These are phyloP conservation scores for Ifrita kowaldi DNA, from an alignment of 2,113 vertebrate species.

Conservation along the genomic window DNA sequence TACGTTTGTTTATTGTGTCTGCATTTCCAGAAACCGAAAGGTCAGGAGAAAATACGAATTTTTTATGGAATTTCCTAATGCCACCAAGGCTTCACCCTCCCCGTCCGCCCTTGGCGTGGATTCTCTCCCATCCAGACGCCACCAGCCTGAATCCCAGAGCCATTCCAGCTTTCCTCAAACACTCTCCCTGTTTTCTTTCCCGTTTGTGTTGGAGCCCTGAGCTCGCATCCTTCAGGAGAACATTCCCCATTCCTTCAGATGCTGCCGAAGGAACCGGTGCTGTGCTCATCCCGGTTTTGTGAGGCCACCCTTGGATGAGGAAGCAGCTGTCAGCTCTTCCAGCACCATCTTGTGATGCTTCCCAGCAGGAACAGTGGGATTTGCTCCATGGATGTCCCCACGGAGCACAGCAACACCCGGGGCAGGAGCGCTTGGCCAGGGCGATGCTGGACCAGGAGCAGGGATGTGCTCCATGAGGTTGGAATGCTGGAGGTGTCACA, in stretches of 20 bases:
- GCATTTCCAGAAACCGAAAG: slow-evolving; percentile 29
- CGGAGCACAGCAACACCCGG: fast-evolving
- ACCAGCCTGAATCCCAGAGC: neutral
- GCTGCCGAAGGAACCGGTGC: neutral
- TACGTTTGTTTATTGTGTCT: slow-evolving; percentile 44
- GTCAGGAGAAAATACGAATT: slow-evolving; percentile 37
- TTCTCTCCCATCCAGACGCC: neutral
- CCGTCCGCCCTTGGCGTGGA: neutral
- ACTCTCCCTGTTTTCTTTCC: neutral
- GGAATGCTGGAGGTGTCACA: neutral
- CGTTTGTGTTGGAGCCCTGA: neutral
- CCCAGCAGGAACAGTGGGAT: neutral
- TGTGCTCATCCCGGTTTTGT: neutral
- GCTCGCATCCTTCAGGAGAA: neutral
- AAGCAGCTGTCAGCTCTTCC: neutral
- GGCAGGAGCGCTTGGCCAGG: fast-evolving
- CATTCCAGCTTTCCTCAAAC: neutral
- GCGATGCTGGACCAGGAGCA: neutral
- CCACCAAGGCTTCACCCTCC: neutral
- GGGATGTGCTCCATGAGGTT: neutral
- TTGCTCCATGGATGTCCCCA: neutral
- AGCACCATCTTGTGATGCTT: neutral
- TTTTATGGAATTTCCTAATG: neutral
- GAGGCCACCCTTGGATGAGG: neutral
- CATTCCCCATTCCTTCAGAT: neutral